phyloP scores from a whole-genome alignment of 2,797 vertebrate genomes.

The Semotilus atromaculatus region DNA sequence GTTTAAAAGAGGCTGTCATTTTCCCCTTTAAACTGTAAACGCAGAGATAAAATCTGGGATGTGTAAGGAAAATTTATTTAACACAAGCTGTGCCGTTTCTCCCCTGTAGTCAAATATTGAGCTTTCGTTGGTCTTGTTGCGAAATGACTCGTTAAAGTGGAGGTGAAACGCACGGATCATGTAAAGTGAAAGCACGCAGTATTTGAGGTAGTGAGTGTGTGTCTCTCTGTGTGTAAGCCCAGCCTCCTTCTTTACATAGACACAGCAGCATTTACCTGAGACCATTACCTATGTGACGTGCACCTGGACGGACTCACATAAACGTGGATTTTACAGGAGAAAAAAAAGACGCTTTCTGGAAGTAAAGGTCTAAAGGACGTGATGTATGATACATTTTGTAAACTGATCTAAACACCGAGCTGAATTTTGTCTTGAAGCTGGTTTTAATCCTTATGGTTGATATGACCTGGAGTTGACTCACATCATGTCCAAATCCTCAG shows the following conservation, averaged over 20 bases:
- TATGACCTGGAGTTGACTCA: conserved; percentile 45
- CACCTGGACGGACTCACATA: conserved; percentile 42
- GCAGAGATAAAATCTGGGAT: conserved; percentile 42
- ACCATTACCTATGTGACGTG: conserved; percentile 54
- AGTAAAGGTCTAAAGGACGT: neutral
- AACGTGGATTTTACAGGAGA: conserved; percentile 38
- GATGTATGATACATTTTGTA: neutral
- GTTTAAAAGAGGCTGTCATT: conserved; percentile 19
- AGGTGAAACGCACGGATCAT: conserved; percentile 52
- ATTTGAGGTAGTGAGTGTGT: neutral
- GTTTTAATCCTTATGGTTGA: neutral
- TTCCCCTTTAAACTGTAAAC: conserved; percentile 48
- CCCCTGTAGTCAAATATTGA: conserved; percentile 7
- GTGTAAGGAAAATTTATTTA: conserved; percentile 7
- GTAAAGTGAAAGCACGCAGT: conserved; percentile 55
- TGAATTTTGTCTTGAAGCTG: neutral
- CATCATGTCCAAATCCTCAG: conserved; percentile 73
- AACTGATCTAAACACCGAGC: neutral
- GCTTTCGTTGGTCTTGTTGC: neutral
- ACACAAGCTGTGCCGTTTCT: conserved; percentile 2
- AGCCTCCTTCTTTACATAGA: conserved; percentile 63
- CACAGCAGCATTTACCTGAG: conserved; percentile 48
- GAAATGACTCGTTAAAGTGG: conserved; percentile 29
- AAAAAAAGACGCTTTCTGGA: neutral
- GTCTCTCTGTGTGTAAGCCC: conserved; percentile 41